phyloP scores from a whole-genome alignment of 2,113 vertebrate genomes.

The Athene cunicularia region DNA sequence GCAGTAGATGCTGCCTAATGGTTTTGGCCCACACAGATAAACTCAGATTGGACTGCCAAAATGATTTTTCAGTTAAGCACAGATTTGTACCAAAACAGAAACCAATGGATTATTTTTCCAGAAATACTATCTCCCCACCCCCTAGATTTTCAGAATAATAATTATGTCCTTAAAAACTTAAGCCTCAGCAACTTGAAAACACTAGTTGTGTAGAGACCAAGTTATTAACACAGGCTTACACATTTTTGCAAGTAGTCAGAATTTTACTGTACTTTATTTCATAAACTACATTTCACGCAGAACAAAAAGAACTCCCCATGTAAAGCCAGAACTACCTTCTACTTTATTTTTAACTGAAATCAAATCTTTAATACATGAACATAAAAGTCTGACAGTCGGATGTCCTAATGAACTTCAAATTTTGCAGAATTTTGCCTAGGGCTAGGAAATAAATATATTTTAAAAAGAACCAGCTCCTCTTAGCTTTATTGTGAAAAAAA shows the following conservation, averaged over 20 bases:
- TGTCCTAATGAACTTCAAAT: background rate
- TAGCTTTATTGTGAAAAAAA: background rate
- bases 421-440: background rate
- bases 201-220: background rate
- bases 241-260: background rate
- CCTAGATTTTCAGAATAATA: background rate
- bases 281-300: background rate
- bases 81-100: constrained; percentile 3
- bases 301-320: background rate
- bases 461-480: background rate
- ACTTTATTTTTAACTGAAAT: background rate
- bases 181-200: background rate
- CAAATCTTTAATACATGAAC: background rate
- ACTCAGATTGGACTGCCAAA: background rate
- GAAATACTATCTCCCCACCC: background rate
- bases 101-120: background rate
- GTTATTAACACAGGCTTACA: background rate
- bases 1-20: background rate
- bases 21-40: background rate
- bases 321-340: background rate
- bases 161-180: background rate
- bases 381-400: background rate
- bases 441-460: background rate
- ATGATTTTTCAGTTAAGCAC: background rate
- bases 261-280: background rate